Percentiles rank a stretch among this genome's conserved stretches.
These are phyloP conservation scores for Haemorhous mexicanus DNA, from an alignment of 2,113 vertebrate genomes.

Conservation along the genomic window DNA sequence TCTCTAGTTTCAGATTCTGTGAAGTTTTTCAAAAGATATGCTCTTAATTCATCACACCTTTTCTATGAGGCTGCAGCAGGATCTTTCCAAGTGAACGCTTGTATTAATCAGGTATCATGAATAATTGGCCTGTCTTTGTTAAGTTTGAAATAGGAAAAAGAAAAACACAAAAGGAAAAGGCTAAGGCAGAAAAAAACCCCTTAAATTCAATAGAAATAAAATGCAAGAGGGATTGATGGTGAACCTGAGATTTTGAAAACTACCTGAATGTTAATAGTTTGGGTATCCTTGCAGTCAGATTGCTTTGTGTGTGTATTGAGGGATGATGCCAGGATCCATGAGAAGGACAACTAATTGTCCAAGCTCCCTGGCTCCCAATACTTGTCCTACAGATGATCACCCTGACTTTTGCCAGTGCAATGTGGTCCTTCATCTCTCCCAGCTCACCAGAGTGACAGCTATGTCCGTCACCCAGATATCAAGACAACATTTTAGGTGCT, in stretches of 20 bases:
- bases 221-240: neutral
- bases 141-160: neutral
- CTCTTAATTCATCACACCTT: neutral
- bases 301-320: neutral
- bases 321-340: neutral
- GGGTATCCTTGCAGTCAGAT: neutral
- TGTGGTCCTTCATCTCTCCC: accelerated
- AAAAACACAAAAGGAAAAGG: neutral
- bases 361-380: neutral
- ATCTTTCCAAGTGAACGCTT: neutral
- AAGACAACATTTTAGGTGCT: neutral
- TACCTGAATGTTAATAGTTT: neutral
- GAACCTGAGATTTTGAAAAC: neutral
- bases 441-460: neutral
- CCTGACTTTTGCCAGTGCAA: neutral
- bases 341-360: neutral
- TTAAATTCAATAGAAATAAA: neutral
- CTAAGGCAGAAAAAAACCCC: neutral
- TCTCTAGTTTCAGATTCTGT: neutral
- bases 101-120: neutral
- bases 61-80: neutral
- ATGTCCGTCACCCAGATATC: neutral
- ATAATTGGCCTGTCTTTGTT: neutral
- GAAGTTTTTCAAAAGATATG: neutral
- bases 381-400: neutral